Evolutionary conservation across 2,888 invertebrate species (phyloP), one percentile per base, ranked within the genome.

Genomic region (Nezara viridula): DNA sequence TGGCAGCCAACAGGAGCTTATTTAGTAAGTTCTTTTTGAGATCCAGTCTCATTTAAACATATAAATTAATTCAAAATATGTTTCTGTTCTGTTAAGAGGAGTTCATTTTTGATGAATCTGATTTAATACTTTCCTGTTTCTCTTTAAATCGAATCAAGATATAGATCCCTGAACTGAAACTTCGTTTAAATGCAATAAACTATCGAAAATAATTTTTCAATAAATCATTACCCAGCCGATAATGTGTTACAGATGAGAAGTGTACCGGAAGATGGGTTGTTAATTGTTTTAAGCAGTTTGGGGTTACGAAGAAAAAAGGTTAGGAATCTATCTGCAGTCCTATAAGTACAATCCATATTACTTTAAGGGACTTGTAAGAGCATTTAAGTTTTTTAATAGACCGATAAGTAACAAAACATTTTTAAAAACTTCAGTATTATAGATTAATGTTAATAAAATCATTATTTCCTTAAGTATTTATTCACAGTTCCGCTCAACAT

Each of bases 21-120:
- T 37, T 7, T 21, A 21, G 21, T 73, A 2, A 19, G n/a, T 73
- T 73, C 37, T 37, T 73, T 73, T 81, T 81, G n/a, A 40, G 44
- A 24, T 81, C 44, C 81, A 81, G 12, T 47, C 81, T 81, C 81
- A 44, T 40, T 12, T 44, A 81, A 44, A 81, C 21, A 5, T 44
- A 10, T 73, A 21, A 4, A 44, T 9, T 81, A 24, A 81, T 81
- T 40, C 44, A n/a, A 81, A 47, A 24, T n/a, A 81, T 81, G 4
- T 5, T 44, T 44, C 16, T 44, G 40, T n/a, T 81, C n/a, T 40
- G 7, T n/a, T 81, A 81, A 44, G 44, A 37, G 37, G 77, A 81
- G 81, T 81, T 81, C 81, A 81, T 81, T 81, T 81, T 81, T 81
- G 81, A 81, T 81, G 81, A 81, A 81, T 81, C 81, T 81, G 81